These are phyloP conservation scores for Ecliptopera silaceata DNA, from an alignment of 2,888 invertebrate species.

Conservation along the genomic window DNA sequence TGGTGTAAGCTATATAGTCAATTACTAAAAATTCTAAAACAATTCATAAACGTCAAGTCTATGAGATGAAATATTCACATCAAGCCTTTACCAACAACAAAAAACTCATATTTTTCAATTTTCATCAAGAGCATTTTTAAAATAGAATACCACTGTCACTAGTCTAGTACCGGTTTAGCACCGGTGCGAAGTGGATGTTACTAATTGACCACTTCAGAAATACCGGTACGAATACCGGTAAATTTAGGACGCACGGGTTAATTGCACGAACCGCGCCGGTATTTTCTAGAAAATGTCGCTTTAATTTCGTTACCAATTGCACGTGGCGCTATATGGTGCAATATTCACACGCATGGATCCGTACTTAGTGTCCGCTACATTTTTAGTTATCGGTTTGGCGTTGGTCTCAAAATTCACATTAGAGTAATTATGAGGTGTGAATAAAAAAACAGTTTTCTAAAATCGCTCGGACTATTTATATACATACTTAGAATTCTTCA, in stretches of 20 bases:
- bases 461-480: too few species aligned
- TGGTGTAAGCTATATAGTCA: too few species aligned
- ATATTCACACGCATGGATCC: background rate
- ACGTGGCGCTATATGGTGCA: conserved; percentile 4
- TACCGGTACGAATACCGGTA: conserved; percentile 20
- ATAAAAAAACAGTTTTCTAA: too few species aligned
- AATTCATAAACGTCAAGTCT: too few species aligned
- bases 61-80: too few species aligned
- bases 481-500: too few species aligned
- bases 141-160: conserved; percentile 11
- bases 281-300: conserved; percentile 30
- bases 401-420: too few species aligned
- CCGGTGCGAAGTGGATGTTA: conserved; percentile 13
- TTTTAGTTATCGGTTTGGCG: too few species aligned
- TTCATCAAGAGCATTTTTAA: conserved; percentile 2
- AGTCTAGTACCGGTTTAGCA: background rate
- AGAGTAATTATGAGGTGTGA: too few species aligned
- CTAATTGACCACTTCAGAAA: conserved; percentile 34
- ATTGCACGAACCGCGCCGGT: conserved; percentile 28
- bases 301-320: conserved; percentile 31
- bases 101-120: too few species aligned
- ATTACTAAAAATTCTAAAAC: too few species aligned
- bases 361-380: background rate
- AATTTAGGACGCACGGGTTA: conserved; percentile 29
- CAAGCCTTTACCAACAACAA: too few species aligned